phyloP scores from a whole-genome alignment of 1,140 invertebrate genomes.

The Bombyx mandarina region DNA sequence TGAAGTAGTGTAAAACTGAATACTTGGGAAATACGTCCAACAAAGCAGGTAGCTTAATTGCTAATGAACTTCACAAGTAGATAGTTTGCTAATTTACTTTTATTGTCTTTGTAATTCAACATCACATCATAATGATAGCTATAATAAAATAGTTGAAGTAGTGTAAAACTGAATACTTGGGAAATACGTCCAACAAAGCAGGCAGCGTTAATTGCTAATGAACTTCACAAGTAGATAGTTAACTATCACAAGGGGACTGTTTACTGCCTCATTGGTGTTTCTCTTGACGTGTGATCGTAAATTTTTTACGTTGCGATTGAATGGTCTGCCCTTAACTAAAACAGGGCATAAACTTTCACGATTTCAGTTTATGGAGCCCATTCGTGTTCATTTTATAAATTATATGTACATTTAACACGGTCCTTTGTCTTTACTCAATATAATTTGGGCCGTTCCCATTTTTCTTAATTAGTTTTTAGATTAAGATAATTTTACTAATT shows the following conservation, averaged over 20 bases:
- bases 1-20: no score
- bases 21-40: no score
- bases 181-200: constrained; percentile 12
- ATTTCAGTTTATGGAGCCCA: constrained; percentile 55
- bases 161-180: no score
- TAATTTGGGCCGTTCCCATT: no score
- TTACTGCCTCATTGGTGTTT: constrained; percentile 65
- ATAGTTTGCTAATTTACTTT: no score
- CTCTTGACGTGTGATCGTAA: constrained; percentile 66
- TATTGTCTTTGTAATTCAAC: no score
- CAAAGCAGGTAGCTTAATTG: no score
- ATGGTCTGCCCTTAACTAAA: constrained; percentile 63
- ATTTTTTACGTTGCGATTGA: constrained; percentile 65
- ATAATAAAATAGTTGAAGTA: no score
- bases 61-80: no score
- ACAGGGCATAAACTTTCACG: constrained; percentile 64
- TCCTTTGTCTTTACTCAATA: neutral
- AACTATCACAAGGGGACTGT: constrained; percentile 47
- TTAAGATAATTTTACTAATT: no score
- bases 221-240: constrained; percentile 51
- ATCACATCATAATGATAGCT: no score
- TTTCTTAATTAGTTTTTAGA: no score
- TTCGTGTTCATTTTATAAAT: constrained; percentile 67
- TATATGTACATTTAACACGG: constrained; percentile 20
- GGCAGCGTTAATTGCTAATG: constrained; percentile 51